Evolutionary conservation across 2,888 invertebrate species (phyloP), one percentile per base, ranked within the genome.

Genomic region (Leptopilina syphax): DNA sequence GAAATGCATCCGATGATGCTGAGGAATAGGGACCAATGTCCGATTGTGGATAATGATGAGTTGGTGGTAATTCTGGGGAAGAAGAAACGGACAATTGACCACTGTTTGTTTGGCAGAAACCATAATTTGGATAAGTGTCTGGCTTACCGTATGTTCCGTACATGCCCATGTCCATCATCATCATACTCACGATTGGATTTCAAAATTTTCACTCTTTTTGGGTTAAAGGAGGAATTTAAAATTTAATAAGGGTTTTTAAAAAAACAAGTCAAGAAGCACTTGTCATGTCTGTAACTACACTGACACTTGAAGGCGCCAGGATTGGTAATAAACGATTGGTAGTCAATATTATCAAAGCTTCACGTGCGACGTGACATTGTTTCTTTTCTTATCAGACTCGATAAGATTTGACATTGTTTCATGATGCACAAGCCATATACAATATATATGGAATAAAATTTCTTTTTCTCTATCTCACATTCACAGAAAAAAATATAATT

Each of bases 131-230:
- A 84, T 91, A 92, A 82, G 91, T 87, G 86, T 92, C 92, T 87
- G 91, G 88, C 87, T 92, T 92, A 87, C 89, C 90, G 88, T 92
- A 92, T 82, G 91, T 90, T 90, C 95, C 95, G 94, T 95, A 96
- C 95, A 95, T 96, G 91, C 95, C 95, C 94, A 96, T 94, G 94
- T 96, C 96, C 96, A 96, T 96, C 94, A 95, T 96, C 95, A 95
- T 95, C 95, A 95, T 95, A 89, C 90, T 91, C 87, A 86, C 88
- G 85, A 82, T 84, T 84, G 87, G 84, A 87, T 90, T 90, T 90
- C 82, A 89, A 90, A 83, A 60, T 79, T 76, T 57, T 6, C 60
- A 70, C 13, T 73, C 12, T 47, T 47, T 47, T 47, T 34, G 0
- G 34, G 34, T 3, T 2, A 18, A 4, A 34, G 34, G 34, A 34